A percentile compares a stretch with the other conserved stretches of the same genome.
Evolutionary conservation across 2,888 invertebrate genomes (phyloP).

Genomic region (Cataglyphis cursor): DNA sequence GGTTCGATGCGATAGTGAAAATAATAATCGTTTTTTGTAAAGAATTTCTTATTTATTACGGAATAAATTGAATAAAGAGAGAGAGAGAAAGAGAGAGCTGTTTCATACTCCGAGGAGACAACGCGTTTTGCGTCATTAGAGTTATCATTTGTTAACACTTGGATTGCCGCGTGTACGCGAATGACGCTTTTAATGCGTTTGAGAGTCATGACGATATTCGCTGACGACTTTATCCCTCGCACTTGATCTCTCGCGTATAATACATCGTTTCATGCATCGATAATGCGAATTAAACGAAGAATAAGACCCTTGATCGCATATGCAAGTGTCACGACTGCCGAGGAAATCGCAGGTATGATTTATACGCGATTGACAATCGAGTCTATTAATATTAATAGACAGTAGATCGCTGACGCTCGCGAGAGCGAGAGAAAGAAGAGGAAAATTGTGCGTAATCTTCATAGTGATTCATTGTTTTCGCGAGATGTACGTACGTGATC

Average conservation of each 20-base stretch:
- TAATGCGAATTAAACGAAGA: background rate
- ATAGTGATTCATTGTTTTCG: slow-evolving; percentile 69
- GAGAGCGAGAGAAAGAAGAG: background rate
- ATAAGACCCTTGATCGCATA: background rate
- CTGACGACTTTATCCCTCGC: slow-evolving; percentile 1
- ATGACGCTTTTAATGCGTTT: slow-evolving; percentile 3
- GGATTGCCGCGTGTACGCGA: background rate
- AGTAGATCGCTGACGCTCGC: background rate
- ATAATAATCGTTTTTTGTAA: slow-evolving; percentile 11
- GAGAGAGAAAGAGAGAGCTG: background rate
- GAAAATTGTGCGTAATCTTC: slow-evolving; percentile 36
- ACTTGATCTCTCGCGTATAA: background rate
- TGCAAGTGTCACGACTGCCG: background rate
- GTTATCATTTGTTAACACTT: slow-evolving; percentile 2
- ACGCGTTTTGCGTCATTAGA: background rate
- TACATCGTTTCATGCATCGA: background rate
- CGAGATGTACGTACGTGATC: slow-evolving; percentile 49
- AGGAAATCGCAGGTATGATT: background rate
- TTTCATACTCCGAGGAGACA: background rate
- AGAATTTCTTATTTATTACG: slow-evolving; percentile 6
- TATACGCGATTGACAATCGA: background rate
- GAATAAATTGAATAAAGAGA: background rate
- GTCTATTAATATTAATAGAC: slow-evolving; percentile 35
- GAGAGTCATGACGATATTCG: background rate
- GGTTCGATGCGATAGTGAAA: background rate